Evolutionary conservation across 2,888 invertebrate genomes (phyloP).

Genomic region (Eucriotettix oculatus): DNA sequence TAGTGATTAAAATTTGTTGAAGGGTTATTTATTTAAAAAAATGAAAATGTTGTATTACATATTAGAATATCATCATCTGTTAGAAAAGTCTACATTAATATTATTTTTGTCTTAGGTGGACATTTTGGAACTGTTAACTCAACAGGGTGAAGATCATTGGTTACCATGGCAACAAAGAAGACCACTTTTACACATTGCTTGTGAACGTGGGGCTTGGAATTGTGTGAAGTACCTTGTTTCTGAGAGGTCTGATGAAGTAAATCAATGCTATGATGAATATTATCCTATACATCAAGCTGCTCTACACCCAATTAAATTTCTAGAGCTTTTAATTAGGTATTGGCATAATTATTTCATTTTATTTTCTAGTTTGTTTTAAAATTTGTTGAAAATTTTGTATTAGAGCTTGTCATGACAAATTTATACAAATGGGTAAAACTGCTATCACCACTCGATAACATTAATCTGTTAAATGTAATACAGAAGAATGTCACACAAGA

Average conservation of each 20-base stretch:
- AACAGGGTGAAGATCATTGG: conserved; percentile 54
- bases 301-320: conserved; percentile 50
- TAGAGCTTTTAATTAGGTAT: conserved; percentile 38
- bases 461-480: too few species aligned
- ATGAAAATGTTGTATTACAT: too few species aligned
- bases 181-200: conserved; percentile 49
- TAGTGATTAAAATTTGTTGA: too few species aligned
- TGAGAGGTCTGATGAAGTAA: conserved; percentile 48
- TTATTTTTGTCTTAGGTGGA: conserved; percentile 24
- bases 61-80: too few species aligned
- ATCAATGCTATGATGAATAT: conserved; percentile 55
- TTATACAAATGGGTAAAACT: too few species aligned
- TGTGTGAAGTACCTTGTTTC: conserved; percentile 50
- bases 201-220: conserved; percentile 53
- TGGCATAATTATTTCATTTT: background rate
- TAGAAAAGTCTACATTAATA: too few species aligned
- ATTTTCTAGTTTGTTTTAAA: too few species aligned
- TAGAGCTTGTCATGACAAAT: too few species aligned
- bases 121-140: conserved; percentile 45
- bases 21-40: too few species aligned
- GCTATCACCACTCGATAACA: too few species aligned
- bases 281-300: conserved; percentile 64
- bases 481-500: too few species aligned
- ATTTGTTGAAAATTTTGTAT: too few species aligned
- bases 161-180: conserved; percentile 30